Evolutionary conservation across 2,888 invertebrate genomes (phyloP), one percentile per base, ranked within the genome.

Genomic region (Mimachlamys varia): DNA sequence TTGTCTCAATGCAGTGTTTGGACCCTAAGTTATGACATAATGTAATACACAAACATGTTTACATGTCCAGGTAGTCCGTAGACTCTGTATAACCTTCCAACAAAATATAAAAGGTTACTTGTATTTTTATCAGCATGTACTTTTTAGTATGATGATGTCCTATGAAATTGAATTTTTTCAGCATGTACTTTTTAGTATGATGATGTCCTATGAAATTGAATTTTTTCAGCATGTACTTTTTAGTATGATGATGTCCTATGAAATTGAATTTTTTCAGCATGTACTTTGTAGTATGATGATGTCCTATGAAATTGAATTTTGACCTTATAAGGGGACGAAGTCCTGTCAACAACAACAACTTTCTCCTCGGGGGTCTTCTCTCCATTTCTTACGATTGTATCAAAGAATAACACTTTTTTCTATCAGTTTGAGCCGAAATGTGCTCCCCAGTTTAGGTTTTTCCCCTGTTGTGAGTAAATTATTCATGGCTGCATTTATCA

Each of bases 401-500:
- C 33, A 76, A 76, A 76, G 19, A 33, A 33, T 76, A 0, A 76
- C 13, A 76, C 33, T 76, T 76, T 76, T 53, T 76, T 76, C 76
- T 33, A 15, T 76, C 76, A 27, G 76, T 7, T 62, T 62, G 22
- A 76, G 27, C 27, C 33, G 76, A 76, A 53, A 53, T 53, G 53
- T 76, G 58, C 58, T 76, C 76, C 27, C 27, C 15, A 15, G 76
- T 76, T 33, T 0, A 33, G 33, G 3, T 76, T 76, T 76, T 76
- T 76, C 33, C 76, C 76, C 76, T 22, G 76, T 27, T 76, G 76
- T 76, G 33, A 76, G 76, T 76, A 22, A 76, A 76, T 76, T 76
- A 76, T 76, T 76, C 76, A 76, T 76, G 76, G 76, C 76, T 76
- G 33, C 76, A 76, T 76, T 76, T 76, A 76, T 76, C 76, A 76